Base-by-base conservation (phyloP, 2,888 invertebrate species). In the Netelia melanura region DNA sequence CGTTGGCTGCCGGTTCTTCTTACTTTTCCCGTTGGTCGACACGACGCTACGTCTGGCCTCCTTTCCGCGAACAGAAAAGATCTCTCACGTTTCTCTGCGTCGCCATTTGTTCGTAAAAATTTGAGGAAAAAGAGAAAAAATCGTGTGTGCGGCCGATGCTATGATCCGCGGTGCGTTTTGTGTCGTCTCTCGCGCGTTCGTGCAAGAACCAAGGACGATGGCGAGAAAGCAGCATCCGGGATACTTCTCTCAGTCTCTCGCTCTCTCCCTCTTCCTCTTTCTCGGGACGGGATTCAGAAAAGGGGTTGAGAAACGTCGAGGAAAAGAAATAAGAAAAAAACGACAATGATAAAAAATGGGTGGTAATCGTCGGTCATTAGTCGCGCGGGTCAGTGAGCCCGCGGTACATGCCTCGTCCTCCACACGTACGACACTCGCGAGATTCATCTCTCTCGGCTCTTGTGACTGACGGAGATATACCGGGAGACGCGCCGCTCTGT, bases 361-460 rank as follows among this genome's bases (percentile, higher is more conserved):
- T 54, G 84, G 85, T 86, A 86, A 86, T 86, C 83, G 85, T 54
- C 79, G 85, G 85, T 85, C 86, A 86, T 86, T 86, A 86, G 86
- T 86, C 85, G 64, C 25, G 67, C 43, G 79, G 86, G 83, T 85
- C 85, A 85, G 75, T 86, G 86, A 85, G 85, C 83, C 81, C 77
- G 72, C 48, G 48, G 77, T 71, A 67, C 81, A 75, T 61, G 84
- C 61, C 81, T 77, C 52, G 65, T 78, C 80, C 78, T 75, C 78
- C 61, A 43, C 82, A 62, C 78, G 83, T 81, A 85, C 81, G 67
- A 72, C 71, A 61, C 65, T 58, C 54, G 11, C 23, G 38, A 56
- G 25, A 80, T 56, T 72, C 64, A 48, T 74, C 62, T 83, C 75
- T 79, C 54, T 48, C 70, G 64, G 38, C 38, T 5, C 21, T 56